Evolutionary conservation across 1,140 invertebrate genomes (phyloP), one percentile per base, ranked within the genome.

Genomic region (Caenorhabditis brenneri): DNA sequence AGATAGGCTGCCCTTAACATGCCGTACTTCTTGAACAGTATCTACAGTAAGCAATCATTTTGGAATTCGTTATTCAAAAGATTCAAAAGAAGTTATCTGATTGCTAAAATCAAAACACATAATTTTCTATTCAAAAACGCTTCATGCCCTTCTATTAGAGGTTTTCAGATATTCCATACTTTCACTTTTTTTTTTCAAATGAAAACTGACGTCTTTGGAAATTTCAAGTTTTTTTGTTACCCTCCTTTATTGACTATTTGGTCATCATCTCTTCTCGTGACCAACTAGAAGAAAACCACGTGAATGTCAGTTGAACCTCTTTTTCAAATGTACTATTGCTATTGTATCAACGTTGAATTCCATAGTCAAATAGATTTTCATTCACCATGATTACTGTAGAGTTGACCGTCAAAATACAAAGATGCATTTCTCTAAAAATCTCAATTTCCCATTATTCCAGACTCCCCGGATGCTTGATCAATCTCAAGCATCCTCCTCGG

Each of bases 391-490:
- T 2, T 0, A 46, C 42, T 46, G 0, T 46, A 12, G n/a, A n/a
- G n/a, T n/a, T n/a, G n/a, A n/a, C 42, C 42, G 42, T 0, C 9
- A 12, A 46, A 46, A 9, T 46, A 19, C 15, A 55, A 15, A 27
- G 53, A 29, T 9, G 6, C 53, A 3, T 29, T 9, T 51, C 19
- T 55, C 22, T 24, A 51, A 51, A 51, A n/a, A n/a, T 46, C 4
- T 46, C 16, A 46, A 1, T 16, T 46, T 16, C 42, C 10, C 16
- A 33, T 36, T 65, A 42, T 65, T 36, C 3, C 36, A 74, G 33
- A 42, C 36, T 19, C 36, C 65, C 10, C 36, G 65, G 42, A 74
- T 74, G 65, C 33, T 74, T 42, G 65, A 74, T 24, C 65, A 74
- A 42, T 42, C 33, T 1, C 65, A 74, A 74, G 65, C 36, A 42